These are phyloP conservation scores for Nycticorax nycticorax DNA, from an alignment of 2,113 vertebrate genomes.

Conservation along the genomic window DNA sequence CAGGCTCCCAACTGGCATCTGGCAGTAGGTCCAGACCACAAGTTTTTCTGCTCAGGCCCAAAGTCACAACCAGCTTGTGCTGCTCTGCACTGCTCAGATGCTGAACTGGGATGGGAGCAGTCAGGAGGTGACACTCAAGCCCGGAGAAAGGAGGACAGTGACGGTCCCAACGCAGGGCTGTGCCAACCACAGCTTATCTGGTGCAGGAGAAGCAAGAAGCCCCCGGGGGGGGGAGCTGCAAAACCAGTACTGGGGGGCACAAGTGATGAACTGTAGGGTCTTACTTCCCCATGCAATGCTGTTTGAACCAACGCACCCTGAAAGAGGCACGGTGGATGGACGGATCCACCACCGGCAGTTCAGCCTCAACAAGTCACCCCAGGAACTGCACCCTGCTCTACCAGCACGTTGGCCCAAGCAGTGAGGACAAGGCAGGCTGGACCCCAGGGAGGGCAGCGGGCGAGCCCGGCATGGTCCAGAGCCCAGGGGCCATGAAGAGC, in stretches of 20 bases:
- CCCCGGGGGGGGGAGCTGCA: background rate
- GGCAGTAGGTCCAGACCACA: background rate
- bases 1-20: background rate
- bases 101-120: background rate
- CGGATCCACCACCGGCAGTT: background rate
- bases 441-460: background rate
- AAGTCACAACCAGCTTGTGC: background rate
- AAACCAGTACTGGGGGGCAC: background rate
- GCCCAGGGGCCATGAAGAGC: background rate
- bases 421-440: background rate
- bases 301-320: background rate
- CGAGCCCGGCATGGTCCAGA: background rate
- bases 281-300: background rate
- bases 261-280: background rate
- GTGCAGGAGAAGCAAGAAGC: background rate
- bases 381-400: background rate
- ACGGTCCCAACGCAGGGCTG: background rate
- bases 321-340: background rate
- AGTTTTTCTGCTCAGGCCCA: background rate
- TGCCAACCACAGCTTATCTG: too few species aligned
- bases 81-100: background rate
- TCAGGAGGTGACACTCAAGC: background rate
- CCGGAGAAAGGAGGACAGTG: background rate
- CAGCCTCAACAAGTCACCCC: rapidly evolving
- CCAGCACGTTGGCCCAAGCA: background rate